Conservation (phyloP, 2,113 vertebrate species). For the Erinaceus europaeus region DNA sequence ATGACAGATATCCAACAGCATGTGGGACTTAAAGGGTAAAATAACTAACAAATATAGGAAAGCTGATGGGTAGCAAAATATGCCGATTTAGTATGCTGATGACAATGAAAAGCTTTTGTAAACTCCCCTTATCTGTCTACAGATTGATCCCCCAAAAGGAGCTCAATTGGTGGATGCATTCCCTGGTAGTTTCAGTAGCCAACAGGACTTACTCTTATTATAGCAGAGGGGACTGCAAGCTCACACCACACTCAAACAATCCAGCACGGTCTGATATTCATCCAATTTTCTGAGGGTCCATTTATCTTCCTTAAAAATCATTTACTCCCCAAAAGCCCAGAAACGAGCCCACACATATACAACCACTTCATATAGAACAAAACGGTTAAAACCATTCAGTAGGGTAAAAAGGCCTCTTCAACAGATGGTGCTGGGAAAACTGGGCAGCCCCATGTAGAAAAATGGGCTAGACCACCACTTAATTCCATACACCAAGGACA, state of each 20-base stretch:
- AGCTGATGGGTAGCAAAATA: neutral
- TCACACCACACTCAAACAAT: neutral
- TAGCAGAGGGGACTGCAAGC: neutral
- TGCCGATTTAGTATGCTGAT: neutral
- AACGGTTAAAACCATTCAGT: no score
- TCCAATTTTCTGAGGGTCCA: neutral
- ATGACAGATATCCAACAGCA: neutral
- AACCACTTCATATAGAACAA: no score
- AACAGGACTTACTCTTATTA: neutral
- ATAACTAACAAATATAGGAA: neutral
- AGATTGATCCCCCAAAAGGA: neutral
- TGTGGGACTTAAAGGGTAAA: neutral
- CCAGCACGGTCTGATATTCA: neutral
- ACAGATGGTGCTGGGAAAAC: no score
- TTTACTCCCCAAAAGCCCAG: no score
- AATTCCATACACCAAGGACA: no score
- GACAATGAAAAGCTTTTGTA: neutral
- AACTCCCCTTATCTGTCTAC: neutral
- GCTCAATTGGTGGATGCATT: neutral
- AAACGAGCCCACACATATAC: no score
- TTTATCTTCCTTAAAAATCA: neutral
- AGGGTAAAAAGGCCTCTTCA: no score
- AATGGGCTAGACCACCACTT: no score
- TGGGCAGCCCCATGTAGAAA: no score
- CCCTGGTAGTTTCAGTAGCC: neutral